Conservation (phyloP, 1,140 invertebrate species). For the Leguminivora glycinivorella region DNA sequence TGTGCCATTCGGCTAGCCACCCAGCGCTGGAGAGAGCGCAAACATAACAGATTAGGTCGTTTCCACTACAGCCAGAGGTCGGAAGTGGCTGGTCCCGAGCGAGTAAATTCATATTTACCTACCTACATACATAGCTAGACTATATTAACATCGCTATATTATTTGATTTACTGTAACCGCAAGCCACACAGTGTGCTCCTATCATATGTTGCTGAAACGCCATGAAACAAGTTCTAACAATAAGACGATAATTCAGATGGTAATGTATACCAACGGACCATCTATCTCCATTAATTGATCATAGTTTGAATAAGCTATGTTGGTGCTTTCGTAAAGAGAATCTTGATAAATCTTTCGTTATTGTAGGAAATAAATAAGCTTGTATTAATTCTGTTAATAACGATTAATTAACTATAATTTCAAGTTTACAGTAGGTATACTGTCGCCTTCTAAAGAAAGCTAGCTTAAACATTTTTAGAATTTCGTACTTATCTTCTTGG, state of each 20-base stretch:
- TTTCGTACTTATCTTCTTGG: background rate
- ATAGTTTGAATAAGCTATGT: background rate
- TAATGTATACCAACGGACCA: background rate
- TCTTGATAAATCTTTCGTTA: background rate
- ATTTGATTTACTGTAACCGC: constrained; percentile 24
- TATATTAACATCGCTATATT: background rate
- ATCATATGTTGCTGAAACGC: background rate
- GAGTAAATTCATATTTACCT: background rate
- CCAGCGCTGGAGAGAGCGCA: constrained; percentile 20
- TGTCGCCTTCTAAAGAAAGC: too few species aligned
- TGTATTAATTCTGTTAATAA: too few species aligned
- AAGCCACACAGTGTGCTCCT: constrained; percentile 3
- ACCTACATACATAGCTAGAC: background rate
- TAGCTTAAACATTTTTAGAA: too few species aligned
- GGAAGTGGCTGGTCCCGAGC: constrained; percentile 22
- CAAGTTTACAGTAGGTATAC: too few species aligned
- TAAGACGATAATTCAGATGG: background rate
- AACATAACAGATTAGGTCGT: constrained; percentile 28
- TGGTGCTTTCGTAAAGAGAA: background rate
- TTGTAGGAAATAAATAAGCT: background rate
- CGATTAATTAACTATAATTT: too few species aligned
- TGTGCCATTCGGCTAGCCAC: too few species aligned
- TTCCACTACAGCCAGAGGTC: constrained; percentile 25
- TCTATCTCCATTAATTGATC: constrained; percentile 3
- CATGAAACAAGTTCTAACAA: constrained; percentile 1